Percentiles rank a stretch among this genome's conserved stretches.
Evolutionary conservation across 2,797 vertebrate genomes (phyloP).

Genomic region (Dallia pectoralis): DNA sequence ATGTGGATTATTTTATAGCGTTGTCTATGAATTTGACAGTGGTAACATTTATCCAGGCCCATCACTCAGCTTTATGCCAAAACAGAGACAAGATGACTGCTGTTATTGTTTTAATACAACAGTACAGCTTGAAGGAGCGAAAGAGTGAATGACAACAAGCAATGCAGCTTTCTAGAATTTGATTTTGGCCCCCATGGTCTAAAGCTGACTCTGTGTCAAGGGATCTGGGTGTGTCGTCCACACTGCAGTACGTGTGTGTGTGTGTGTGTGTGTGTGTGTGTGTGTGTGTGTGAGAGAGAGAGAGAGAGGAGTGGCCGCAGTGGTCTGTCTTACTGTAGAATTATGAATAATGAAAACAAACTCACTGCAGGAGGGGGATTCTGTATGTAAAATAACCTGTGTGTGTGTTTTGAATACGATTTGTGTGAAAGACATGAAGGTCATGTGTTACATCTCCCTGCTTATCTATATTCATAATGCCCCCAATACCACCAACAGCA

Average conservation of each 20-base stretch:
- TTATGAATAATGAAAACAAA: conserved; percentile 6
- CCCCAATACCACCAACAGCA: background rate
- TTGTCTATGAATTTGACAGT: too few relatives aligned
- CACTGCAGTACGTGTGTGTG: background rate
- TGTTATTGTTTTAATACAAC: too few relatives aligned
- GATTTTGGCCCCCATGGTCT: background rate
- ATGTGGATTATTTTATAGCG: too few relatives aligned
- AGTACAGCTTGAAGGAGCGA: background rate
- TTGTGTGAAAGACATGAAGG: conserved; percentile 4
- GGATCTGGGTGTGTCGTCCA: background rate
- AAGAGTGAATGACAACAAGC: background rate
- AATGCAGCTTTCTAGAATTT: background rate
- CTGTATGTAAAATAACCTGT: background rate
- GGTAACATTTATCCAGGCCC: too few relatives aligned
- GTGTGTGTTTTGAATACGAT: background rate
- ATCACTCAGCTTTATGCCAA: too few relatives aligned
- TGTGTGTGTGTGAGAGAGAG: conserved; percentile 13
- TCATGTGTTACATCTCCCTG: background rate
- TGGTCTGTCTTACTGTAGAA: background rate
- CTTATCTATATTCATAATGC: background rate
- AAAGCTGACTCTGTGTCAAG: background rate
- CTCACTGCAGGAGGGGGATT: background rate
- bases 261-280: conserved; percentile 5
- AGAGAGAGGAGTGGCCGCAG: conserved; percentile 10
- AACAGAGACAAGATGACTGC: too few relatives aligned